Evolutionary conservation across 2,797 vertebrate genomes (phyloP).

Genomic region (Glyptemys insculpta): DNA sequence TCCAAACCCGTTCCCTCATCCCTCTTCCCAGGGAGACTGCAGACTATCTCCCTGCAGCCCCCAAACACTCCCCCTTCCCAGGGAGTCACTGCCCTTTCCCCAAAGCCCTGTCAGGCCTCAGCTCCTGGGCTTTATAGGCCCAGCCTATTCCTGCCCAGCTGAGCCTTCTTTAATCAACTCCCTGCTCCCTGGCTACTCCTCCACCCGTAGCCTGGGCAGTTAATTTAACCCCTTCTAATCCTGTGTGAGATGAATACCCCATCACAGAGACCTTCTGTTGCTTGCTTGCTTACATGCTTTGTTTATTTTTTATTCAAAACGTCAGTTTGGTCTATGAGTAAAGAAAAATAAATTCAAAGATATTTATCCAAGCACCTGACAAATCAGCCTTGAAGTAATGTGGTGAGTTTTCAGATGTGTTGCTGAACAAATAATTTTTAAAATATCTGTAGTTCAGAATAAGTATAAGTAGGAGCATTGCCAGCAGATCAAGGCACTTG

Average conservation of each 20-base stretch:
- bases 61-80: background rate
- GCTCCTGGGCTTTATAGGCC: background rate
- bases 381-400: background rate
- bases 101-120: background rate
- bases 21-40: no score
- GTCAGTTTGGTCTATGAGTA: background rate
- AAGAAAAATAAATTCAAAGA: background rate
- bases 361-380: fast-evolving
- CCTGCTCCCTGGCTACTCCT: background rate
- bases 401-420: background rate
- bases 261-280: background rate
- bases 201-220: background rate
- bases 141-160: background rate
- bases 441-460: background rate
- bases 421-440: background rate
- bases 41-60: background rate
- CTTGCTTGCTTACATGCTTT: background rate
- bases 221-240: background rate
- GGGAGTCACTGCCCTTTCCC: background rate
- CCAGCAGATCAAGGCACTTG: no score
- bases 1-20: background rate
- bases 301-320: background rate
- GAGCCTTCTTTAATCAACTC: background rate
- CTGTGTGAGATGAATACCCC: background rate
- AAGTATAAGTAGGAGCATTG: no score